Conservation (phyloP, 2,888 invertebrate genomes). For the Nomada ferruginata region DNA sequence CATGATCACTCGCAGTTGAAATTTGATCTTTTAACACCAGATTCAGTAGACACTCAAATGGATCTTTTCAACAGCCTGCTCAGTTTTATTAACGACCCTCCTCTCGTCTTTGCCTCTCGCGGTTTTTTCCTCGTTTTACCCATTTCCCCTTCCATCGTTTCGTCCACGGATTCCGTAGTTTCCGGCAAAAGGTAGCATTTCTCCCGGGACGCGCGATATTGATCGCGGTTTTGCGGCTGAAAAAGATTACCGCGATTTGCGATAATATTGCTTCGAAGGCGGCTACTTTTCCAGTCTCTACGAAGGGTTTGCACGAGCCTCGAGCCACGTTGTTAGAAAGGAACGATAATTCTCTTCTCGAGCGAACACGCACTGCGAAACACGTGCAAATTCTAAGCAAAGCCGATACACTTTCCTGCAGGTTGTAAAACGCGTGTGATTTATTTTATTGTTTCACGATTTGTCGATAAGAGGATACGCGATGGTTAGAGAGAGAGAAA, state of each 20-base stretch:
- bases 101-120: constrained; percentile 6
- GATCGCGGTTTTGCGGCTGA: constrained; percentile 67
- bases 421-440: background rate
- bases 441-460: background rate
- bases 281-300: constrained; percentile 13
- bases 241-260: constrained; percentile 65
- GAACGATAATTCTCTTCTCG: background rate
- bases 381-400: background rate
- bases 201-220: constrained; percentile 65
- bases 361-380: background rate
- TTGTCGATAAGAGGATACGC: too few species aligned
- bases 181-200: constrained; percentile 62
- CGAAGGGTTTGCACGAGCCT: constrained; percentile 5
- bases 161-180: constrained; percentile 36
- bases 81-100: constrained; percentile 55
- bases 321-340: constrained; percentile 4
- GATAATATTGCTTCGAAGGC: constrained; percentile 53
- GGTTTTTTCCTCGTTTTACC: constrained; percentile 30
- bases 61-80: constrained; percentile 12
- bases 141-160: background rate
- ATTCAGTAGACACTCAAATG: background rate
- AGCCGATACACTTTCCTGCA: background rate
- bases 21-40: too few species aligned
- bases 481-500: too few species aligned
- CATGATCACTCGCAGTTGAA: too few species aligned